A percentile compares a stretch with the other conserved stretches of the same genome.
These are phyloP conservation scores for Eupeodes corollae DNA, from an alignment of 1,140 invertebrate genomes.

Conservation along the genomic window DNA sequence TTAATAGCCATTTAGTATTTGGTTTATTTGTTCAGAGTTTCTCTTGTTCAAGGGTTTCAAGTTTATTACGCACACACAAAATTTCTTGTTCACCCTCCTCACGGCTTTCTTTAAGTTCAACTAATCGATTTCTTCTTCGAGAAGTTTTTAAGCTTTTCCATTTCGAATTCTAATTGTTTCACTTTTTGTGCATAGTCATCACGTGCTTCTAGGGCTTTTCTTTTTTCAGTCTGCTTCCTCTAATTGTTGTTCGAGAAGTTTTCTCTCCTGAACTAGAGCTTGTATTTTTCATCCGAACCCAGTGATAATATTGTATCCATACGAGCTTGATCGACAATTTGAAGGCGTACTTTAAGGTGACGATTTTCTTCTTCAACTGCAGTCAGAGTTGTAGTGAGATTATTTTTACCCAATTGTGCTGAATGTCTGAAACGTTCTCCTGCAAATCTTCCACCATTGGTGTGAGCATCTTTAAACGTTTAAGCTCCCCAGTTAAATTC, in stretches of 20 bases:
- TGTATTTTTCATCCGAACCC: constrained; percentile 47
- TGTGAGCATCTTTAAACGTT: constrained; percentile 48
- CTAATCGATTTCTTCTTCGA: constrained; percentile 52
- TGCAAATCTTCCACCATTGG: constrained; percentile 52
- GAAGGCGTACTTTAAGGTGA: constrained; percentile 49
- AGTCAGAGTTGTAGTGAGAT: constrained; percentile 44
- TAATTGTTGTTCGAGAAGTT: constrained; percentile 59
- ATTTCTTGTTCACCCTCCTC: constrained; percentile 51
- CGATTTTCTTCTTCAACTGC: constrained; percentile 47
- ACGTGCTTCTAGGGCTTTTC: constrained; percentile 59
- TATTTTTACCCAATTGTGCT: constrained; percentile 43
- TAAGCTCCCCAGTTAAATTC: constrained; percentile 47
- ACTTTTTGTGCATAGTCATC: constrained; percentile 52
- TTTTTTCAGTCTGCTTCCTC: constrained; percentile 65
- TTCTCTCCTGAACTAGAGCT: constrained; percentile 44
- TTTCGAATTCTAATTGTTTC: constrained; percentile 51
- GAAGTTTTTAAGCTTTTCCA: constrained; percentile 52
- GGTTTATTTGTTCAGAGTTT: too few species aligned
- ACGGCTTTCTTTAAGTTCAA: constrained; percentile 47
- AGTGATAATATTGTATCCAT: constrained; percentile 29
- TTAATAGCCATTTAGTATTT: too few species aligned
- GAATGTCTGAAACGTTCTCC: constrained; percentile 47
- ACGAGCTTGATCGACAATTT: constrained; percentile 44
- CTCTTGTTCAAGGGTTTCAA: too few species aligned
- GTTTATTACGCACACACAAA: constrained; percentile 48